Evolutionary conservation across 1,140 invertebrate genomes (phyloP).

Genomic region (Pseudomyrmex cubaensis): DNA sequence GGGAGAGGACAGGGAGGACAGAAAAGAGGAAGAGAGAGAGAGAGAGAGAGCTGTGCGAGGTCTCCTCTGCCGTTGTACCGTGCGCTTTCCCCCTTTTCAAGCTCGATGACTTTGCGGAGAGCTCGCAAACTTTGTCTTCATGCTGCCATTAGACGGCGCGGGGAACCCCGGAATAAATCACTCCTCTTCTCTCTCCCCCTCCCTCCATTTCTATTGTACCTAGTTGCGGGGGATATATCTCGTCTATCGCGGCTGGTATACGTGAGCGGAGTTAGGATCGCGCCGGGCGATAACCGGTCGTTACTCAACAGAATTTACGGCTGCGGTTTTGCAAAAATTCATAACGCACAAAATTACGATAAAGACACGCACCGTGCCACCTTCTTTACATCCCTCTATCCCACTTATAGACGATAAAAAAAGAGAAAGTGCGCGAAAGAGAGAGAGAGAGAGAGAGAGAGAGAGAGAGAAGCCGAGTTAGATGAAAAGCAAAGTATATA

Average conservation of each 20-base stretch:
- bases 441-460: background rate
- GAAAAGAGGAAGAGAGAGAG: background rate
- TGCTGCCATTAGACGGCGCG: constrained; percentile 52
- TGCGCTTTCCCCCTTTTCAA: constrained; percentile 48
- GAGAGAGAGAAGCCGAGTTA: background rate
- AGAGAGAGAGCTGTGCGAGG: background rate
- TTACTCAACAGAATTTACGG: constrained; percentile 50
- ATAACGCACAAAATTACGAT: constrained; percentile 53
- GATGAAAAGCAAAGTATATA: constrained; percentile 31
- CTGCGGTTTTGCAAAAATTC: constrained; percentile 48
- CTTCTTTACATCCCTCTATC: background rate
- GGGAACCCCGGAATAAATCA: constrained; percentile 66
- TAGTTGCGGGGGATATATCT: constrained; percentile 50
- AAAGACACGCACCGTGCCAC: constrained; percentile 10
- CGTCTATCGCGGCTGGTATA: constrained; percentile 57
- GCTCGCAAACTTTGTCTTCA: constrained; percentile 65
- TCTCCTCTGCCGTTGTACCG: background rate
- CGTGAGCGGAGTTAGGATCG: constrained; percentile 53
- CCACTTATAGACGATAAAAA: constrained; percentile 5
- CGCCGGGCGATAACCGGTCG: constrained; percentile 49
- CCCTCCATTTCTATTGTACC: constrained; percentile 54
- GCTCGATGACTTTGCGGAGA: constrained; percentile 51
- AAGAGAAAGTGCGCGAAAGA: background rate
- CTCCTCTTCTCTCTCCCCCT: background rate
- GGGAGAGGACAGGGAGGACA: background rate